Evolutionary conservation across 2,113 vertebrate species (phyloP), one percentile per base, ranked within the genome.

Genomic region (Coryphaenoides rupestris): DNA sequence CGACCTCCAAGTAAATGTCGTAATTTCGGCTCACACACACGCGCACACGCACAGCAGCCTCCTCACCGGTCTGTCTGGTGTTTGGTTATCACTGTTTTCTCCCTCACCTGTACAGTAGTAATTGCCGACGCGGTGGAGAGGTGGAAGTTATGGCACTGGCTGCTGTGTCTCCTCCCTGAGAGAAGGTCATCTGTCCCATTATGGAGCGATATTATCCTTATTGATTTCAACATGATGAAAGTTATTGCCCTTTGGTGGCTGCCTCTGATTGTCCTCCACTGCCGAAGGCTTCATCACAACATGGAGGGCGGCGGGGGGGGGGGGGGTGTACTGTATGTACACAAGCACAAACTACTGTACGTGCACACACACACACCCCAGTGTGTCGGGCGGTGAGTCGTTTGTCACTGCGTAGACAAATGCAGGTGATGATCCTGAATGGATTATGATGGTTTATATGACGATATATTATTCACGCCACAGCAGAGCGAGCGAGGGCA

Each of bases 101-200:
- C 10, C 10, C 28, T 33, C 28, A 33, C 28, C 28, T 2, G 28
- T 33, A 74, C 56, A 71, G 62, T 67, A 71, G 62, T 67, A 75
- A 78, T 59, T 14, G 21, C 58, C 47, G n/a, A 5, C 21, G 19
- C 28, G 1, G 5, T 33, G 28, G 28, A 33, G 10, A 33, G 28
- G 10, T 13, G 6, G 60, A 62, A 60, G 55, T 68, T 73, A 72
- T 74, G 74, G 70, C 69, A 58, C 68, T 15, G 40, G 63, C 28
- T 33, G 28, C 28, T 53, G 60, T 52, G 65, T 54, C 72, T 68
- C 49, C 26, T 47, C 52, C 49, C 46, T 49, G 56, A 75, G 76
- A 78, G 80, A 86, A 88, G 78, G 78, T 84, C 77, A 84, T 56
- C 50, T 55, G 14, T 12, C 19, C 66, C 47, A 68, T 72, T 50